These are phyloP conservation scores for Antennarius maculatus DNA, from an alignment of 2,797 vertebrate genomes.

Conservation along the genomic window DNA sequence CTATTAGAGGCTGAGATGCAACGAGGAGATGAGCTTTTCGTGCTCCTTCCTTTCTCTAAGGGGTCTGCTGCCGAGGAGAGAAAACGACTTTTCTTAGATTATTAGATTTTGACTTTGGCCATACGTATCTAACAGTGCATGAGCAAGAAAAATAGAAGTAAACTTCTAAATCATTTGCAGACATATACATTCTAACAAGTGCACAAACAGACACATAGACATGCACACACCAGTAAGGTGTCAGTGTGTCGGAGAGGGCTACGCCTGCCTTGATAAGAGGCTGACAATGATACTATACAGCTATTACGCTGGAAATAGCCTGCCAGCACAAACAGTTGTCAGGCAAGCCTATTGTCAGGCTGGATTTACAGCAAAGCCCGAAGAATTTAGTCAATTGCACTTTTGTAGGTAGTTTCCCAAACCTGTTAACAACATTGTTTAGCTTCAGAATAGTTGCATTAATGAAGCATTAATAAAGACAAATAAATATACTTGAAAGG, in stretches of 20 bases:
- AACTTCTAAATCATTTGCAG: constrained; percentile 22
- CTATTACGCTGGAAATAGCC: constrained; percentile 94
- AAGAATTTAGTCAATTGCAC: constrained; percentile 66
- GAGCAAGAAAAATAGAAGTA: not conserved
- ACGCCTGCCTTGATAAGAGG: constrained; percentile 91
- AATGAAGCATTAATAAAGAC: constrained; percentile 64
- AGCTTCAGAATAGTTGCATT: constrained; percentile 53
- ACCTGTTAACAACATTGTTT: constrained; percentile 66
- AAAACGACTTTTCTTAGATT: constrained; percentile 29
- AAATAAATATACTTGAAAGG: constrained; percentile 70
- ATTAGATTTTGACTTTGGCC: constrained; percentile 22
- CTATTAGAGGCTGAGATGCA: constrained; percentile 71
- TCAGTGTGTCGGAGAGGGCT: constrained; percentile 90
- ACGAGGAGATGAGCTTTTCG: constrained; percentile 68
- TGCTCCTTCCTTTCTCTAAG: constrained; percentile 49
- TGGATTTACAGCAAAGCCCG: constrained; percentile 72
- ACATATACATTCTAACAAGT: constrained; percentile 40
- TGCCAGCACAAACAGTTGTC: constrained; percentile 89
- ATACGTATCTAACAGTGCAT: constrained; percentile 19
- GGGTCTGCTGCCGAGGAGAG: constrained; percentile 38
- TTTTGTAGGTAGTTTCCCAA: constrained; percentile 72
- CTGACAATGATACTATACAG: constrained; percentile 93
- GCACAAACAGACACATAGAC: constrained; percentile 28
- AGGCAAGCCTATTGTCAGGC: constrained; percentile 73
- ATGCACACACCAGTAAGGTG: constrained; percentile 79